Evolutionary conservation across 2,888 invertebrate species (phyloP), one percentile per base, ranked within the genome.

Genomic region (Trichacis sp.): DNA sequence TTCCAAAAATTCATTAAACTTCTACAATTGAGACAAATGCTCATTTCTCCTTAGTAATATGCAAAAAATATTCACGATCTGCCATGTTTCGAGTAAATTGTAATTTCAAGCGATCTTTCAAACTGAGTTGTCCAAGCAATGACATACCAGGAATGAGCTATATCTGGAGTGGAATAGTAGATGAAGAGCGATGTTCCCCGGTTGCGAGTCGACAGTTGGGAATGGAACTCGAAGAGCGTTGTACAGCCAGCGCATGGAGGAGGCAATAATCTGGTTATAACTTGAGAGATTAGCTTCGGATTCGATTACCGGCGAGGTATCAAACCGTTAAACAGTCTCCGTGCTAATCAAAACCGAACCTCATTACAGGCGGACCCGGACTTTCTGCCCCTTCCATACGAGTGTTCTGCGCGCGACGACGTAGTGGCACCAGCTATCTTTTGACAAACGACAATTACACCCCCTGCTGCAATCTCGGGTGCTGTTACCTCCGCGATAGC

Each of bases 271-370:
- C 81, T 77, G 80, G 83, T 85, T 85, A 85, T 82, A 84, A 84
- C 82, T 85, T 85, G 85, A 84, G 85, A 85, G 85, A 85, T 85
- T 85, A 85, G 84, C 82, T 84, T 83, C 79, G 82, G 83, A 85
- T 84, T 84, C 83, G 84, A 85, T 85, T 85, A 85, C 81, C 77
- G 77, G 79, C 81, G 82, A 85, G 84, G 84, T 84, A 85, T 83
- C 83, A 83, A 84, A 84, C 84, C 84, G 84, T 85, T 84, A 84
- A 85, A 85, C 84, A 84, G 84, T 84, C 83, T 84, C 83, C 81
- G 81, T 82, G 84, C 84, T 85, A 84, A 85, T 85, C 84, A 84
- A 84, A 84, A 84, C 83, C 81, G 81, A 84, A 84, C 83, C 83
- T 84, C 82, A 85, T 84, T 85, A 84, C 76, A 78, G 76, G 70